Evolutionary conservation across 2,888 invertebrate genomes (phyloP), one percentile per base, ranked within the genome.

Genomic region (Drosophila ustulata): DNA sequence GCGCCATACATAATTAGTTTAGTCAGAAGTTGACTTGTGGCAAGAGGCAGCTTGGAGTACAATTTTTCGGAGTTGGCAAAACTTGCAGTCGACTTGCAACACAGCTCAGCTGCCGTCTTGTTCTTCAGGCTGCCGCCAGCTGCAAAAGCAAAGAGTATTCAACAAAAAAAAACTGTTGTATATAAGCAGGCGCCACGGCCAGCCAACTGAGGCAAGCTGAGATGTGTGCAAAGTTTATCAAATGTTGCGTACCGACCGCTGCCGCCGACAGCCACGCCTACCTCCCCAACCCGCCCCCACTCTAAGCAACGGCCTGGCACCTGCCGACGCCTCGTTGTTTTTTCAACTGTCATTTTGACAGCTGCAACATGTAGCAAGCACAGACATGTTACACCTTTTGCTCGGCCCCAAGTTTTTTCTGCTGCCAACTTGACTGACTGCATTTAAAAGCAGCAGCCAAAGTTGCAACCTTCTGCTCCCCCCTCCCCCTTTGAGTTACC

Each of bases 341-440:
- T 57, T 74, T 67, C 71, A 88, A 78, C 86, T 89, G 86, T 88
- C 89, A 89, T 87, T 89, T 88, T 87, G 86, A 89, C 86, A 87
- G 88, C 82, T 89, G 86, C 73, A 76, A 63, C 64, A 65, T 66
- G 77, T 58, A 50, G 77, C 80, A 53, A 52, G 75, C 62, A 50
- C n/a, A 77, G 80, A 67, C 80, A 71, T 75, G 76, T 75, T 75
- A 59, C 80, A 71, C 71, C 65, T 71, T 78, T 68, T 43, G 67
- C 76, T 71, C 51, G 67, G 62, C 52, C 80, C 37, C 66, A 77
- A 71, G 58, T 65, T 78, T 66, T 66, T 71, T 59, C 45, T 75
- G 57, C 57, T 68, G 61, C 59, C 62, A 71, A 65, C 71, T 75
- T 79, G 75, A 76, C 80, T 78, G 78, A 72, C 76, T 78, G 61